Conservation (phyloP, 2,888 invertebrate species). For the Coecobrya sp. region DNA sequence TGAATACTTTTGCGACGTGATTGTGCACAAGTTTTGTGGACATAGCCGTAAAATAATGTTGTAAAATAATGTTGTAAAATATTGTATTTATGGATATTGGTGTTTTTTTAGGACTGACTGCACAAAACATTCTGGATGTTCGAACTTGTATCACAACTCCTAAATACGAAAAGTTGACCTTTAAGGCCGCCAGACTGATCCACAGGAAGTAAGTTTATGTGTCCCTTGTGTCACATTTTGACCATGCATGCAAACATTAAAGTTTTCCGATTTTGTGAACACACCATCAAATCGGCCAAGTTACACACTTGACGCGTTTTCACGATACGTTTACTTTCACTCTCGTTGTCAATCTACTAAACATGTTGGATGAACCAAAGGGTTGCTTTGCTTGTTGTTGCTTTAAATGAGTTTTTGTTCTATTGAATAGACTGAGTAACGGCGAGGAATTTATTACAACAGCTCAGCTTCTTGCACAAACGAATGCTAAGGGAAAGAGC, state of each 20-base stretch:
- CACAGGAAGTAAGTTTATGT: constrained; percentile 91
- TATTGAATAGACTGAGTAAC: constrained; percentile 92
- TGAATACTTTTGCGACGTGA: neutral
- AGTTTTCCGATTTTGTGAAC: neutral
- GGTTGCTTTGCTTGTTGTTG: neutral
- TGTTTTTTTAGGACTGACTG: constrained; percentile 90
- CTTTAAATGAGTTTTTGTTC: neutral
- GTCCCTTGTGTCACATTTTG: constrained; percentile 24
- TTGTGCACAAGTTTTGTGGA: constrained; percentile 32
- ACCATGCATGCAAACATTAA: neutral
- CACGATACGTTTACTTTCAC: neutral
- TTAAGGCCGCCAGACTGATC: constrained; percentile 95
- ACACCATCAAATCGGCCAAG: neutral
- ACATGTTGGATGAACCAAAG: neutral
- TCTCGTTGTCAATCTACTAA: neutral
- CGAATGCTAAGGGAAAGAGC: constrained; percentile 59
- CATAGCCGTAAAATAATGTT: neutral
- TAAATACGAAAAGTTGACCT: constrained; percentile 94
- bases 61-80: too few species aligned
- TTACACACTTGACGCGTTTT: neutral
- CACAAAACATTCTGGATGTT: constrained; percentile 92
- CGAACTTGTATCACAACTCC: constrained; percentile 94
- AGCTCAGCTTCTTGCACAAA: constrained; percentile 92
- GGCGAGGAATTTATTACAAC: constrained; percentile 96
- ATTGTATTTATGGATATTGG: neutral